Evolutionary conservation across 2,888 invertebrate genomes (phyloP), one percentile per base, ranked within the genome.

Genomic region (Drosophila rellima): DNA sequence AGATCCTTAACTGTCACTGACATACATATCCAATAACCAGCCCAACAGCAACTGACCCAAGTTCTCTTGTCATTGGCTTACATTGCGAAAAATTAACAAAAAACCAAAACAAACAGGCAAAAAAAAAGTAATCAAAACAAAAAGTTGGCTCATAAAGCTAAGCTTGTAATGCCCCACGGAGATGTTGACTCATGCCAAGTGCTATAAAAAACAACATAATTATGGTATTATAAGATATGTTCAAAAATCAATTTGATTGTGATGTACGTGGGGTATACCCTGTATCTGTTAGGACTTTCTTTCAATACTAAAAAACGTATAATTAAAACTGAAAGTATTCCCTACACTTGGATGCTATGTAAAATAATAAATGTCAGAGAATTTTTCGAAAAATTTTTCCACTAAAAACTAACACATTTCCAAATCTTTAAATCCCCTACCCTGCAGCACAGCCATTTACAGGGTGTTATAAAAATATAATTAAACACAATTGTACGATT

Each of bases 1-100:
- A 84, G 84, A 84, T 84, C 83, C 83, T 87, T 84, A 70, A 74
- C 70, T 87, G 84, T 51, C 87, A 87, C 75, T 87, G 83, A 84
- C 83, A 86, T 60, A 83, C 79, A 86, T 83, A 79, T 83, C 86
- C 72, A 74, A 74, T 83, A 74, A 72, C 83, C 64, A 54, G 61
- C 48, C 44, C 54, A 62, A 23, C 44, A 26, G 2, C 26, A 60
- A 69, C 75, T 74, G 74, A 67, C 57, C 69, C 62, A 50, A 69
- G 76, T 74, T 77, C 70, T 74, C 66, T 64, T 70, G 78, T 70
- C 78, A 78, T 74, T 77, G 77, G 71, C 62, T 67, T 61, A 67
- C 78, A 82, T 75, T 71, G 66, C 80, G 66, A 66, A 70, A 78
- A 59, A 54, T 42, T 6, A 18, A 23, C 44, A 64, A 33, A 39